Evolutionary conservation across 2,113 vertebrate species (phyloP).

Genomic region (Serinus canaria): DNA sequence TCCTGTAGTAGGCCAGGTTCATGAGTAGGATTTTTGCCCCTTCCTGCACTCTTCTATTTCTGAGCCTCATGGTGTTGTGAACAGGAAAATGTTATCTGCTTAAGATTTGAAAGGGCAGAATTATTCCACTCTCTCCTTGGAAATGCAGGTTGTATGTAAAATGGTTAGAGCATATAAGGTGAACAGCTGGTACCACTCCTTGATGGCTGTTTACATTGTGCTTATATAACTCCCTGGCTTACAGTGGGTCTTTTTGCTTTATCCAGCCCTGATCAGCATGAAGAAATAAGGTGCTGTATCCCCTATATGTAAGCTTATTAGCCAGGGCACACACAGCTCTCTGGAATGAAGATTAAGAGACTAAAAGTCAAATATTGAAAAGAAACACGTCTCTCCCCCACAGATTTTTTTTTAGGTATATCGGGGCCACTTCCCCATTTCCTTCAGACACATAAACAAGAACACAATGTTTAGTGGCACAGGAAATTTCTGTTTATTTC

Average conservation of each 20-base stretch:
- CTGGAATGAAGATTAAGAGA: background rate
- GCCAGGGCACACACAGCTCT: background rate
- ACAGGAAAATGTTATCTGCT: background rate
- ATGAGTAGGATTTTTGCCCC: background rate
- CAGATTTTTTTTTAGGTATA: background rate
- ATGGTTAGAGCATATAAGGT: background rate
- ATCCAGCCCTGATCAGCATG: background rate
- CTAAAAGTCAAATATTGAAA: background rate
- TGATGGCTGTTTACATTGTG: background rate
- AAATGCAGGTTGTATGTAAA: background rate
- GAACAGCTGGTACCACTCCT: background rate
- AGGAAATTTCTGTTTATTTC: slow-evolving; percentile 14
- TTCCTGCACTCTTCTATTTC: background rate
- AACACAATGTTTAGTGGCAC: background rate
- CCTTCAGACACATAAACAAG: background rate
- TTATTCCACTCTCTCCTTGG: background rate
- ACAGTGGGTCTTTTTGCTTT: background rate
- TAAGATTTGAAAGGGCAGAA: background rate
- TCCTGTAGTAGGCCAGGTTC: background rate
- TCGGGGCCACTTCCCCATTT: background rate
- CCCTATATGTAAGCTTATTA: background rate
- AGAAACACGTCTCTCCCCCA: background rate
- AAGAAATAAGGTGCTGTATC: background rate
- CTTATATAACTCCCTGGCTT: background rate
- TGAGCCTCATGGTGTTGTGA: background rate